Evolutionary conservation across 2,888 invertebrate species (phyloP).

Genomic region (Cerastis leucographa): DNA sequence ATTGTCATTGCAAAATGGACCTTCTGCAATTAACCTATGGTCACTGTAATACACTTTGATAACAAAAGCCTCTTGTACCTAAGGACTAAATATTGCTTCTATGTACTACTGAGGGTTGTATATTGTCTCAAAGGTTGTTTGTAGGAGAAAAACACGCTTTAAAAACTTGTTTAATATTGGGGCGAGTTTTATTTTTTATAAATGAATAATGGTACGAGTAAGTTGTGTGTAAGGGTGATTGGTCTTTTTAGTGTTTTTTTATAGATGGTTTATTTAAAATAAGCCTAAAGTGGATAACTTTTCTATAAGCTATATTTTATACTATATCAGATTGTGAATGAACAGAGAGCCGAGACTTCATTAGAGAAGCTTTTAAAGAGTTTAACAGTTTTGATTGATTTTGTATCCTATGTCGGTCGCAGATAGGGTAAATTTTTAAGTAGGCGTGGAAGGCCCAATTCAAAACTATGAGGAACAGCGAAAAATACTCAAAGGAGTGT

Average conservation of each 20-base stretch:
- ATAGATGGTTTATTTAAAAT: too few species aligned
- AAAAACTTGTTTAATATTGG: conserved; percentile 28
- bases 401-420: too few species aligned
- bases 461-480: too few species aligned
- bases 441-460: too few species aligned
- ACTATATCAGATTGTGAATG: neutral
- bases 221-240: neutral
- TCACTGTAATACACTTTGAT: conserved; percentile 40
- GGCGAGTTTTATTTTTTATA: conserved; percentile 9
- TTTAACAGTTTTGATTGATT: too few species aligned
- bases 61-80: conserved; percentile 20
- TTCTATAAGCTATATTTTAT: neutral
- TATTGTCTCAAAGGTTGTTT: conserved; percentile 23
- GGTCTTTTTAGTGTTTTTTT: neutral
- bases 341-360: neutral
- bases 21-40: conserved; percentile 10
- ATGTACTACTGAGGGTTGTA: conserved; percentile 8
- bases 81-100: conserved; percentile 43
- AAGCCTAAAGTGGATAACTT: neutral
- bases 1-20: neutral
- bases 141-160: conserved; percentile 36
- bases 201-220: too few species aligned
- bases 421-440: too few species aligned
- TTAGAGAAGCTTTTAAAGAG: too few species aligned
- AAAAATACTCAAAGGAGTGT: too few species aligned